phyloP scores from a whole-genome alignment of 2,113 vertebrate genomes.

The Phylloscopus whistleri region DNA sequence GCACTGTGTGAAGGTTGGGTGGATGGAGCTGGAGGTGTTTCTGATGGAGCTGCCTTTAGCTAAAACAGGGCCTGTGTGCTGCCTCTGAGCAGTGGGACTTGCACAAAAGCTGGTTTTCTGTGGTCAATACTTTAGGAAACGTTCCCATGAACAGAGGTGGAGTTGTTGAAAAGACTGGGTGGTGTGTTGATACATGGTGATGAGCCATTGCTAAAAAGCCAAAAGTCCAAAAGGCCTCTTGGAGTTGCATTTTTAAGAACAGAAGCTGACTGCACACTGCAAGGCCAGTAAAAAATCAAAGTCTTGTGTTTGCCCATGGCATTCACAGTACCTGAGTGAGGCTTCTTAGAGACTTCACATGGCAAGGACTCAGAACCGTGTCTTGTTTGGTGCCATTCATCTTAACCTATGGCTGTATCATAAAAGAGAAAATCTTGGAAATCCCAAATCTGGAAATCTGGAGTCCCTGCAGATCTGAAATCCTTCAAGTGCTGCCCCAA shows the following conservation, averaged over 20 bases:
- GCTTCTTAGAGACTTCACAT: not conserved
- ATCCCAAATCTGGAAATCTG: not conserved
- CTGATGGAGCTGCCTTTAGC: not conserved
- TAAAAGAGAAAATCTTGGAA: not conserved
- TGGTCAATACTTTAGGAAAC: fast-evolving
- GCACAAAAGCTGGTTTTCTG: not conserved
- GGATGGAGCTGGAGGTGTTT: not conserved
- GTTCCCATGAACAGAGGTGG: fast-evolving
- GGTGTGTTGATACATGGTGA: fast-evolving
- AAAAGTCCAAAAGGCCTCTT: not conserved
- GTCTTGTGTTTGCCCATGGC: not conserved
- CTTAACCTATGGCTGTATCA: not conserved
- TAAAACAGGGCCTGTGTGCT: not conserved
- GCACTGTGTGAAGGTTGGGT: not conserved
- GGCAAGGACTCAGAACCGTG: not conserved
- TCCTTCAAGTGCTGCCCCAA: not conserved
- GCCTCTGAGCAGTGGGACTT: not conserved
- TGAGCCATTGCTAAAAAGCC: not conserved
- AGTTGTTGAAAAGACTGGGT: not conserved
- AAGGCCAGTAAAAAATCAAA: not conserved
- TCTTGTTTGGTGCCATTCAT: not conserved
- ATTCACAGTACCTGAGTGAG: not conserved
- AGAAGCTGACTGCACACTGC: not conserved
- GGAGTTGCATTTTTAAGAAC: not conserved
- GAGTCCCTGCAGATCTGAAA: not conserved